These are phyloP conservation scores for Sciaenops ocellatus DNA, from an alignment of 2,797 vertebrate species.

Conservation along the genomic window DNA sequence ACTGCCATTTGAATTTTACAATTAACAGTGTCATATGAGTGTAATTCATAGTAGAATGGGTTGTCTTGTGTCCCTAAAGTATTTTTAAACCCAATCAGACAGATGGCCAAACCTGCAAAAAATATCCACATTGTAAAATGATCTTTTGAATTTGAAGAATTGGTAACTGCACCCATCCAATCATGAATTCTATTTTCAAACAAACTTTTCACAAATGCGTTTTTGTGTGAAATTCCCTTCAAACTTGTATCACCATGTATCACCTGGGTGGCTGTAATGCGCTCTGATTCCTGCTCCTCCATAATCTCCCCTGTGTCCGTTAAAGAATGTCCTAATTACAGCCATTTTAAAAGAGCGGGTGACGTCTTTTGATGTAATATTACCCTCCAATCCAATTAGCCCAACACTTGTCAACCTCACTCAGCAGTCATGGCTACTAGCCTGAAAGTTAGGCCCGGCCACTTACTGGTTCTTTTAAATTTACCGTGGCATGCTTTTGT, in stretches of 20 bases:
- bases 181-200: not conserved
- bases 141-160: not conserved
- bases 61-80: not conserved
- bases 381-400: constrained; percentile 88
- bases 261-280: constrained; percentile 54
- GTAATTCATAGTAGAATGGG: not conserved
- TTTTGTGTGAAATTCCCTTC: not conserved
- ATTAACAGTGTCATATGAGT: not conserved
- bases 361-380: constrained; percentile 93
- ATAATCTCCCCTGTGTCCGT: constrained; percentile 78
- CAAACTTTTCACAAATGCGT: not conserved
- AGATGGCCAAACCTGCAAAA: not conserved
- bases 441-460: constrained; percentile 36
- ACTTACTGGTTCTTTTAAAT: constrained; percentile 20
- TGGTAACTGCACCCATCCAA: not conserved
- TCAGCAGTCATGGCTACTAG: constrained; percentile 63
- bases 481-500: not conserved
- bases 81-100: not conserved
- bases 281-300: constrained; percentile 66
- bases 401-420: constrained; percentile 83
- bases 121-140: not conserved
- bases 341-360: constrained; percentile 88
- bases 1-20: not conserved
- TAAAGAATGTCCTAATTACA: constrained; percentile 88
- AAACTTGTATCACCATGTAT: constrained; percentile 29